Base-by-base conservation (phyloP, 2,797 vertebrate species). In the Channallabes apus region DNA sequence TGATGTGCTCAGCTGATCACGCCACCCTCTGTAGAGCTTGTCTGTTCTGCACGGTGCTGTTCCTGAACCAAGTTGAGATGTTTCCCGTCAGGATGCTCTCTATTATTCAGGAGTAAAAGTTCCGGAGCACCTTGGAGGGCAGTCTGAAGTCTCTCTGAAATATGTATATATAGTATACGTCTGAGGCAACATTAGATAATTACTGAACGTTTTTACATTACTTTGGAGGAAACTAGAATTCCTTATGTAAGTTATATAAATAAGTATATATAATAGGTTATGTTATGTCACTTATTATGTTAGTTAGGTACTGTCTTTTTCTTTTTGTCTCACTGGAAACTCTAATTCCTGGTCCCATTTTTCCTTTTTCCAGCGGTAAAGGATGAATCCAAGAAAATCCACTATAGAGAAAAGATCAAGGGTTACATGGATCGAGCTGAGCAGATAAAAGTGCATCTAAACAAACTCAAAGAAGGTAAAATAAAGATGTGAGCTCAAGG, bases 361-460 rank as follows among this genome's bases (percentile, higher is more conserved):
- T 92, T 72, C 4, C 12, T 84, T 65, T 89, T 90, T 58, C 3
- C 93, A 99, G 97, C 91, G 71, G 95, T 97, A 8, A 97, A 95
- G 83, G 96, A 98, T 89, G 96, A 96, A 7, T 91, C 92, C 3
- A 99, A 97, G 92, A 97, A 94, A 87, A 90, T 82, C 0, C 94
- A 93, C 88, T 98, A 96, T 93, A 96, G 97, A 87, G 91, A 95
- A 84, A 99, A 96, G 92, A 97, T 99, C 86, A 94, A 94, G 46
- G 90, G 92, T 86, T 99, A 99, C 91, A 98, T 99, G 97, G 95
- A 95, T 88, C 94, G 97, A 94, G 98, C 97, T 69, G 98, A 99
- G 92, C 94, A 96, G 80, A 97, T 99, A 89, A 99, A 99, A 91
- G 94, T 92, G 56, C 95, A 96, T 24, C 92, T 97, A 12, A 95